Evolutionary conservation across 2,888 invertebrate species (phyloP).

Genomic region (Idaea biselata): DNA sequence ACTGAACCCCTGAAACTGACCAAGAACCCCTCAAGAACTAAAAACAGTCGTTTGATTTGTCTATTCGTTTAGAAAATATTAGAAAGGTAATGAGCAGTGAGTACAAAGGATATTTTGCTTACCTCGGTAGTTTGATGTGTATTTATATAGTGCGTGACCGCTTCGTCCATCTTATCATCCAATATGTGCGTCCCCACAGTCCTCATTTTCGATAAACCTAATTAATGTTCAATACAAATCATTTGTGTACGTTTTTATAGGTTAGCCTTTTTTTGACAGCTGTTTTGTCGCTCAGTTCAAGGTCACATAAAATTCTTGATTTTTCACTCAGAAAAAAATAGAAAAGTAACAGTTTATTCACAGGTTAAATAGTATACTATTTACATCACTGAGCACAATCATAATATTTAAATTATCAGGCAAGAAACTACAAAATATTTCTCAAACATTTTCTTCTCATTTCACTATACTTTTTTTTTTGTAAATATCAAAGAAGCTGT

Average conservation of each 20-base stretch:
- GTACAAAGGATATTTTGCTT: conserved; percentile 19
- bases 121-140: conserved; percentile 65
- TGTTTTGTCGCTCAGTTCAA: conserved; percentile 23
- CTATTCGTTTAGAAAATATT: not conserved
- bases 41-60: too few relatives aligned
- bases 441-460: too few relatives aligned
- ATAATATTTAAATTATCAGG: not conserved
- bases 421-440: not conserved
- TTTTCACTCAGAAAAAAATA: not conserved
- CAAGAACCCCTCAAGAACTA: not conserved
- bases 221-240: conserved; percentile 5
- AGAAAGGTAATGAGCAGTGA: conserved; percentile 6
- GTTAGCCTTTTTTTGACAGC: conserved; percentile 42
- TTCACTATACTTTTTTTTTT: too few relatives aligned
- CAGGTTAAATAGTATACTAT: not conserved
- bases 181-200: conserved; percentile 56
- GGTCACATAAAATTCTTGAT: conserved; percentile 7
- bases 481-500: too few relatives aligned
- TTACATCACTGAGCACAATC: not conserved
- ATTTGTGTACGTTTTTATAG: conserved; percentile 18
- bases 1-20: not conserved
- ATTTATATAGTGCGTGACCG: conserved; percentile 70
- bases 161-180: conserved; percentile 69
- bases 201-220: conserved; percentile 46
- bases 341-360: not conserved